Conservation (phyloP, 1,140 invertebrate genomes). For the Plutomurus gul region DNA sequence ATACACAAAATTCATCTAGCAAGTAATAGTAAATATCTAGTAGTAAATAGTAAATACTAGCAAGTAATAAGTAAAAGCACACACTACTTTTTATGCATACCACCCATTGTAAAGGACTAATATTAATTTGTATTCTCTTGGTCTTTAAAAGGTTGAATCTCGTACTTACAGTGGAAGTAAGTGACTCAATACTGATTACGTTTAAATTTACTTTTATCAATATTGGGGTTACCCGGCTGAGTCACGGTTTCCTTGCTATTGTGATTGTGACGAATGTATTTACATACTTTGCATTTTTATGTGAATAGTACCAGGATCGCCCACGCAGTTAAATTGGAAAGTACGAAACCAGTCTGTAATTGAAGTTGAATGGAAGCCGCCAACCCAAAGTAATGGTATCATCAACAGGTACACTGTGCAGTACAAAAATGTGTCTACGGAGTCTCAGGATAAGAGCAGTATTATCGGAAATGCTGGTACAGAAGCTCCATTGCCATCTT, state of each 20-base stretch:
- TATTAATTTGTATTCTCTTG: too few relatives aligned
- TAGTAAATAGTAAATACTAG: too few relatives aligned
- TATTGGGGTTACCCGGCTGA: too few relatives aligned
- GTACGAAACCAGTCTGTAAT: slow-evolving; percentile 35
- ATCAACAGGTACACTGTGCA: slow-evolving; percentile 46
- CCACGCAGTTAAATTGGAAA: slow-evolving; percentile 34
- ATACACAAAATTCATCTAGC: too few relatives aligned
- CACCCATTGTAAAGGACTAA: too few relatives aligned
- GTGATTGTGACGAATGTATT: too few relatives aligned
- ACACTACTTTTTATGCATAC: too few relatives aligned
- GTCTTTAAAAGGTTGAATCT: slow-evolving; percentile 47
- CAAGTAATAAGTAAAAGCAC: too few relatives aligned
- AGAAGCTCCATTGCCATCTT: not conserved
- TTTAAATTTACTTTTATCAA: too few relatives aligned
- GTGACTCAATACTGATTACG: not conserved
- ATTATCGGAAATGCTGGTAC: slow-evolving; percentile 26
- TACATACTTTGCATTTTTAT: too few relatives aligned
- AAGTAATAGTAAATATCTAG: too few relatives aligned
- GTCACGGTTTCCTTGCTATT: too few relatives aligned
- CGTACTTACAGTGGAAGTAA: slow-evolving; percentile 46
- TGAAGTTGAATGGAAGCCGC: slow-evolving; percentile 40
- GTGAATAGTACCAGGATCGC: slow-evolving; percentile 44
- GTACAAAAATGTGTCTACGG: slow-evolving; percentile 32
- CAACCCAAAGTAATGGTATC: slow-evolving; percentile 34
- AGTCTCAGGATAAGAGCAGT: slow-evolving; percentile 24